phyloP scores from a whole-genome alignment of 2,888 invertebrate genomes.

The Lottia scabra region DNA sequence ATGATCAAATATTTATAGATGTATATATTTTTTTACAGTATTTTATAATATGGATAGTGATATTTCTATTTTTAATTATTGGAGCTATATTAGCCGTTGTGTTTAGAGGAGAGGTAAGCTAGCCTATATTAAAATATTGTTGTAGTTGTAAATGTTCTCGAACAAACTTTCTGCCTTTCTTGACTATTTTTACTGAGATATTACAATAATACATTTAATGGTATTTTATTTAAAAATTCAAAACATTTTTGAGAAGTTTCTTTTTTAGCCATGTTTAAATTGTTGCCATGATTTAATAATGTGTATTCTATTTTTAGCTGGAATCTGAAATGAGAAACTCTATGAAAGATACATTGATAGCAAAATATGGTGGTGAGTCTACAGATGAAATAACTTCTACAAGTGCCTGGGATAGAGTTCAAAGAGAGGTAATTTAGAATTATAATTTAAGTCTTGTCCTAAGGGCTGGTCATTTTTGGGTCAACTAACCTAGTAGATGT shows the following conservation, averaged over 20 bases:
- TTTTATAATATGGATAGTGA: slow-evolving; percentile 13
- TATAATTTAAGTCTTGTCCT: neutral
- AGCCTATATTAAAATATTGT: neutral
- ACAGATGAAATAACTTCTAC: neutral
- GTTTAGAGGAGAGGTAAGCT: slow-evolving; percentile 17
- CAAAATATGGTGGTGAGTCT: slow-evolving; percentile 9
- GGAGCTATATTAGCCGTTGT: slow-evolving; percentile 13
- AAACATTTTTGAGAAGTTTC: too few relatives aligned
- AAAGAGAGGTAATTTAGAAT: slow-evolving; percentile 12
- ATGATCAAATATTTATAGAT: neutral
- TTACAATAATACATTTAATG: too few relatives aligned
- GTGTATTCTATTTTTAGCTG: neutral
- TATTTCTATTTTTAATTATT: slow-evolving; percentile 10
- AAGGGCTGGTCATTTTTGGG: too few relatives aligned
- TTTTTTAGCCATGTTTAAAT: too few relatives aligned
- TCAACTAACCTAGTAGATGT: too few relatives aligned
- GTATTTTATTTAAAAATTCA: too few relatives aligned
- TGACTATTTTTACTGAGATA: too few relatives aligned
- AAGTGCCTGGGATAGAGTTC: slow-evolving; percentile 11
- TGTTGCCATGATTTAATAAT: too few relatives aligned
- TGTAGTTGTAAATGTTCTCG: too few relatives aligned
- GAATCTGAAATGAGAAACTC: slow-evolving; percentile 16
- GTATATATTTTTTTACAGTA: slow-evolving; percentile 12
- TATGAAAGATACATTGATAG: slow-evolving; percentile 7
- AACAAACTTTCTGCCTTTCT: too few relatives aligned